phyloP scores from a whole-genome alignment of 2,113 vertebrate species.

The Siphamia tubifer region DNA sequence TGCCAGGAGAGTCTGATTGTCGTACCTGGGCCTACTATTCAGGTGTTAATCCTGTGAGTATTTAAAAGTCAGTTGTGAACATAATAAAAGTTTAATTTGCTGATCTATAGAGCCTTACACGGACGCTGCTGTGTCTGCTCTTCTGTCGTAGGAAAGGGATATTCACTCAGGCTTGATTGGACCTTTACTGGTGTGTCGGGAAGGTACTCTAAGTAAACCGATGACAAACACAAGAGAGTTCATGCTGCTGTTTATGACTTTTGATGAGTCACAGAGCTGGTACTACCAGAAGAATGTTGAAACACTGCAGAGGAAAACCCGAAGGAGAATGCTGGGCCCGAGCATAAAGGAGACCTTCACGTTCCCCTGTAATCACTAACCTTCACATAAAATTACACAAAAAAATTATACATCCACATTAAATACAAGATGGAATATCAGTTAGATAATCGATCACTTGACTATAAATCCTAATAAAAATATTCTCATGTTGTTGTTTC shows the following conservation, averaged over 20 bases:
- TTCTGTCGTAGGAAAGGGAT: conserved; percentile 92
- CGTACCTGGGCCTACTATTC: conserved; percentile 95
- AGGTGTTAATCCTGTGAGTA: conserved; percentile 87
- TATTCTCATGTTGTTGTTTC: neutral
- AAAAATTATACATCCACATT: neutral
- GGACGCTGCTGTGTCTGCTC: neutral
- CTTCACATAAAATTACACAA: neutral
- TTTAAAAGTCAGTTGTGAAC: no score
- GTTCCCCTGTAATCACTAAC: conserved; percentile 84
- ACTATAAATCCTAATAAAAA: neutral
- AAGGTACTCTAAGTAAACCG: conserved; percentile 79
- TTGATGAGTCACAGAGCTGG: conserved; percentile 96
- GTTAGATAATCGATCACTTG: no score
- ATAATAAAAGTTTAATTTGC: no score
- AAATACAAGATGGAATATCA: no score
- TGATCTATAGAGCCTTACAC: neutral
- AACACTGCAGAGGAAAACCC: conserved; percentile 59
- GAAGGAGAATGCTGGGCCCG: conserved; percentile 30
- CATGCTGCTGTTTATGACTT: conserved; percentile 91
- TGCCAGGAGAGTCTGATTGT: conserved; percentile 79
- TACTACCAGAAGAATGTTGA: conserved; percentile 82
- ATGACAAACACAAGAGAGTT: conserved; percentile 80
- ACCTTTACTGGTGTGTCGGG: conserved; percentile 88
- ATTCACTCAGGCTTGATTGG: conserved; percentile 93
- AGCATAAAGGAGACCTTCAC: conserved; percentile 73